Conservation (phyloP, 2,888 invertebrate genomes). For the Pyrochroa serraticornis region DNA sequence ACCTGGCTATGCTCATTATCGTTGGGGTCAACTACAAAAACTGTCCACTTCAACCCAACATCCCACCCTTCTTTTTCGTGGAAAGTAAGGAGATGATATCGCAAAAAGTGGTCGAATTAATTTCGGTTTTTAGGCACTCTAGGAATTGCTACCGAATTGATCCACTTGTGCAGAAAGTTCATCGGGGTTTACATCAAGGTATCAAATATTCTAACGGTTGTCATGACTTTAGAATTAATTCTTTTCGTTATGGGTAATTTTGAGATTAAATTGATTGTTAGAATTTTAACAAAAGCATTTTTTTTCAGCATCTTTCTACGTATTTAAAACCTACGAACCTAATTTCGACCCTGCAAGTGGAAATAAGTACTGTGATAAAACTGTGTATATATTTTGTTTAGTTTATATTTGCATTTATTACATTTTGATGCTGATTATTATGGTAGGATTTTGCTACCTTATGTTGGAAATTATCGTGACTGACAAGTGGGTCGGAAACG, state of each 20-base stretch:
- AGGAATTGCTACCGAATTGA: constrained; percentile 5
- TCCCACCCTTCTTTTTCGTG: too few species aligned
- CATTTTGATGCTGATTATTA: not conserved
- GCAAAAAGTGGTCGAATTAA: too few species aligned
- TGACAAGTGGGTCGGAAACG: not conserved
- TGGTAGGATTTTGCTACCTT: not conserved
- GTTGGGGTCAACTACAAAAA: too few species aligned
- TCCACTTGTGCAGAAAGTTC: constrained; percentile 11
- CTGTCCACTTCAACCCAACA: too few species aligned
- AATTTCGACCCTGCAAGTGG: constrained; percentile 30
- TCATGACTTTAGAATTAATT: constrained; percentile 9
- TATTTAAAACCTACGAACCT: constrained; percentile 22
- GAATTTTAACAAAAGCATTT: too few species aligned
- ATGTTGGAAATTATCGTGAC: not conserved
- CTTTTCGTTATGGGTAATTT: constrained; percentile 9
- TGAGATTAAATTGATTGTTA: too few species aligned
- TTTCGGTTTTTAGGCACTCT: constrained; percentile 7
- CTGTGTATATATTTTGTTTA: constrained; percentile 34
- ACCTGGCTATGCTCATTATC: too few species aligned
- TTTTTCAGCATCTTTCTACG: not conserved
- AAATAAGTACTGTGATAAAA: constrained; percentile 33
- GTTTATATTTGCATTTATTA: constrained; percentile 4
- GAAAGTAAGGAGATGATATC: too few species aligned
- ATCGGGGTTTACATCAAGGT: constrained; percentile 5
- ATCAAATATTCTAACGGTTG: constrained; percentile 4